These are phyloP conservation scores for Sebastes alutus DNA, from an alignment of 2,797 vertebrate genomes.

Conservation along the genomic window DNA sequence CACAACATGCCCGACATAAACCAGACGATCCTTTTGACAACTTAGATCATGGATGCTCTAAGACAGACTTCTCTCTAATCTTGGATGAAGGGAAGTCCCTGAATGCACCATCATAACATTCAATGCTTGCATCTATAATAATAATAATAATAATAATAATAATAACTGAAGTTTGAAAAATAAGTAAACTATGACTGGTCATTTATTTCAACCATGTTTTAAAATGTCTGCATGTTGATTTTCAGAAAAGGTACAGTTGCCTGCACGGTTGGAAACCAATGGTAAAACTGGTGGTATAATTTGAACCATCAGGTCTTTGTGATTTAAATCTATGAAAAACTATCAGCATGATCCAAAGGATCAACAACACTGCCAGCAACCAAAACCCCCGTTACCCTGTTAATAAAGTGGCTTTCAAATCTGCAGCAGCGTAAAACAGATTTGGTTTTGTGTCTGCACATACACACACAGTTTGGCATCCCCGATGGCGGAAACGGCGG, in stretches of 20 bases:
- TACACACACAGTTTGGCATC: neutral
- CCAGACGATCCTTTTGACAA: neutral
- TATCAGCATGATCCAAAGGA: neutral
- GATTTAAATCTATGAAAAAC: neutral
- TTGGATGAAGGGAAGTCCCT: neutral
- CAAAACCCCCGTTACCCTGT: neutral
- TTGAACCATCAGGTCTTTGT: neutral
- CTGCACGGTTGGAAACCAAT: neutral
- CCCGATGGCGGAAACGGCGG: constrained; percentile 2
- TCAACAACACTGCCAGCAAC: neutral
- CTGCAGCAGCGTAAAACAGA: constrained; percentile 8
- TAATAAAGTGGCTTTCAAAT: constrained; percentile 18
- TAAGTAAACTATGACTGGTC: neutral
- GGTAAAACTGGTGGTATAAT: neutral
- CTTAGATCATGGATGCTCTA: neutral
- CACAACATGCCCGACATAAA: too few relatives aligned
- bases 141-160: too few relatives aligned
- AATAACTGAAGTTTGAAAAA: neutral
- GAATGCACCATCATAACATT: neutral
- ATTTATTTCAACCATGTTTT: neutral
- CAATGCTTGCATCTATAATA: too few relatives aligned
- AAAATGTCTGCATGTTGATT: neutral
- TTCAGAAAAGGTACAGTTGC: too few relatives aligned
- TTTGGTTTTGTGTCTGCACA: neutral
- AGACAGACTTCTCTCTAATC: neutral